These are phyloP conservation scores for Oxyruncus cristatus DNA, from an alignment of 2,113 vertebrate species.

Conservation along the genomic window DNA sequence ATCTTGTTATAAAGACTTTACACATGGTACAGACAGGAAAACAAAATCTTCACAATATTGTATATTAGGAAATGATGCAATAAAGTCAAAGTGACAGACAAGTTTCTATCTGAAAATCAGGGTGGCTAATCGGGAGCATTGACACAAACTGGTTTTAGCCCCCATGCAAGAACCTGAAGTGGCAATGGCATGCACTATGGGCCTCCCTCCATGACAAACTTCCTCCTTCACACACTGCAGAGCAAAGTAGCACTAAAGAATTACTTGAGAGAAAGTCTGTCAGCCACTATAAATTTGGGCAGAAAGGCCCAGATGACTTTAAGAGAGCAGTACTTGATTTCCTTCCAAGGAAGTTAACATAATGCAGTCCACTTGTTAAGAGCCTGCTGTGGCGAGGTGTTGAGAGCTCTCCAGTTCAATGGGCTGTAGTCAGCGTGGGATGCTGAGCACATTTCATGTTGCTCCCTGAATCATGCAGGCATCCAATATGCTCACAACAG, in stretches of 20 bases:
- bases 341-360: background rate
- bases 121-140: conserved; percentile 31
- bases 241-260: conserved; percentile 12
- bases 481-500: background rate
- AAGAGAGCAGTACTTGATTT: background rate
- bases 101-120: conserved; percentile 48
- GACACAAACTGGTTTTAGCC: conserved; percentile 43
- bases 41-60: conserved; percentile 26
- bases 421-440: background rate
- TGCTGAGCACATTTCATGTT: conserved; percentile 6
- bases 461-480: background rate
- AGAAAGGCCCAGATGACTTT: background rate
- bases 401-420: background rate
- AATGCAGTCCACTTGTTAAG: background rate
- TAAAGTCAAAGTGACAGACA: conserved; percentile 57
- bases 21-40: background rate
- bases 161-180: conserved; percentile 17
- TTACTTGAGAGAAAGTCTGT: conserved; percentile 5
- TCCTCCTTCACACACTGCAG: conserved; percentile 21
- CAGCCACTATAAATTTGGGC: background rate
- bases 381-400: background rate
- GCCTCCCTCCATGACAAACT: background rate
- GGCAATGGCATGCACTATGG: conserved; percentile 47
- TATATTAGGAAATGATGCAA: background rate
- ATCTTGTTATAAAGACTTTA: background rate